These are phyloP conservation scores for Melanotaenia pygmaea DNA, from an alignment of 2,797 vertebrate genomes.

Conservation along the genomic window DNA sequence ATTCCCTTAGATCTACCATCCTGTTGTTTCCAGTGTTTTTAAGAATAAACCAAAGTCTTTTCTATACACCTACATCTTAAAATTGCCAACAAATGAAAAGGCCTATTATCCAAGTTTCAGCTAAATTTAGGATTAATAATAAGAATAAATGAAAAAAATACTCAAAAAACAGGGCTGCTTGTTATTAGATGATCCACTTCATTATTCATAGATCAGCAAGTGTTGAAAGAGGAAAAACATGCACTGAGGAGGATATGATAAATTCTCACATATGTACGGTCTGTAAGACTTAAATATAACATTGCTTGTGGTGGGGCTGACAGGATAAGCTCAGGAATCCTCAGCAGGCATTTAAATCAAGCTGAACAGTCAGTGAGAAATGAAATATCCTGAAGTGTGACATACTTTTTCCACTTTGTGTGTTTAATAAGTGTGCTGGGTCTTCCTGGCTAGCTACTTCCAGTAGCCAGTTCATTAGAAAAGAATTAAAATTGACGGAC, in stretches of 20 bases:
- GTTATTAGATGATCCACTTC: neutral
- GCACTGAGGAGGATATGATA: conserved; percentile 2
- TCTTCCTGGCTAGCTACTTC: conserved; percentile 58
- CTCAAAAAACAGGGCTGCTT: neutral
- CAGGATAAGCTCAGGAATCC: conserved; percentile 47
- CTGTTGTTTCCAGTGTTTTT: neutral
- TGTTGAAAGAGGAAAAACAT: neutral
- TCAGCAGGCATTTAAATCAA: conserved; percentile 35
- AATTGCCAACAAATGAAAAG: neutral
- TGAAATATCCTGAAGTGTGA: conserved; percentile 41
- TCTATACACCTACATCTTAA: neutral
- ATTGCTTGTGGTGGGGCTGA: conserved; percentile 16
- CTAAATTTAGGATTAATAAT: neutral
- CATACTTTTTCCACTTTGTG: conserved; percentile 51
- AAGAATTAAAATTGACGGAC: conserved; percentile 77
- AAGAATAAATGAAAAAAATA: neutral
- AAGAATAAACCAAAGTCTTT: neutral
- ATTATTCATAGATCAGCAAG: neutral
- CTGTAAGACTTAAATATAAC: conserved; percentile 26
- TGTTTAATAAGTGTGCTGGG: conserved; percentile 62
- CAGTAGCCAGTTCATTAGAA: conserved; percentile 81
- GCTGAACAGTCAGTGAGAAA: conserved; percentile 35
- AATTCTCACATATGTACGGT: conserved; percentile 2
- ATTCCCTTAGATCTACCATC: neutral
- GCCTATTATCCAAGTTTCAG: neutral